Evolutionary conservation across 1,140 invertebrate species (phyloP).

Genomic region (Polypedilum vanderplanki): DNA sequence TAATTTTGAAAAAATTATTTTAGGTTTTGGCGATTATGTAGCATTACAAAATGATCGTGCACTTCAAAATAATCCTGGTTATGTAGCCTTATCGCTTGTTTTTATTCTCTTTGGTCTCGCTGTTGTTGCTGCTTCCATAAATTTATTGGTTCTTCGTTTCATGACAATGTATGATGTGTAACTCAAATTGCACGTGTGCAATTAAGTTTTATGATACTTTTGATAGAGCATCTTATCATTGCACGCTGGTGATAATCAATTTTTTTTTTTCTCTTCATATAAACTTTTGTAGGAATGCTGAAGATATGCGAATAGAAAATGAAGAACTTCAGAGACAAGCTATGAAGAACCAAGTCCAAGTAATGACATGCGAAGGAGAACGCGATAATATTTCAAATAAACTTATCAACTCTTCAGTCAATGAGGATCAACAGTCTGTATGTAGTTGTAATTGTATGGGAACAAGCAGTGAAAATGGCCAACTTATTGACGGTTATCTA

Average conservation of each 20-base stretch:
- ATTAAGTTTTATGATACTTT: conserved; percentile 38
- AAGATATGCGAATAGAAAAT: conserved; percentile 80
- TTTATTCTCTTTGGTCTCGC: conserved; percentile 97
- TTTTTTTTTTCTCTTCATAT: conserved; percentile 29
- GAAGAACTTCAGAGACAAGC: conserved; percentile 58
- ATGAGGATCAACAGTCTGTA: conserved; percentile 41
- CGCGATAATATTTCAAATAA: conserved; percentile 41
- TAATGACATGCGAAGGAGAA: conserved; percentile 38
- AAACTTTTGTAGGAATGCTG: conserved; percentile 64
- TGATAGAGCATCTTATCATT: neutral
- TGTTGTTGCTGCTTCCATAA: conserved; percentile 96
- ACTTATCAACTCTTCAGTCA: conserved; percentile 38
- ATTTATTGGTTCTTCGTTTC: conserved; percentile 93
- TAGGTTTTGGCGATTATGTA: conserved; percentile 73
- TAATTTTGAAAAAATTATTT: conserved; percentile 68
- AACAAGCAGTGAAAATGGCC: conserved; percentile 45
- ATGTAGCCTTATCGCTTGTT: conserved; percentile 91
- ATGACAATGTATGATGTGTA: conserved; percentile 76
- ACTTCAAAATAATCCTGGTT: conserved; percentile 86
- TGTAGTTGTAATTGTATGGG: conserved; percentile 44
- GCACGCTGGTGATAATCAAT: neutral
- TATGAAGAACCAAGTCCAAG: conserved; percentile 34
- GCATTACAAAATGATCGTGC: conserved; percentile 90
- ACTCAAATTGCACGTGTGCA: too few relatives aligned
- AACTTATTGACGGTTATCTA: conserved; percentile 46